Evolutionary conservation across 1,140 invertebrate species (phyloP).

Genomic region (Drosophila ananassae): DNA sequence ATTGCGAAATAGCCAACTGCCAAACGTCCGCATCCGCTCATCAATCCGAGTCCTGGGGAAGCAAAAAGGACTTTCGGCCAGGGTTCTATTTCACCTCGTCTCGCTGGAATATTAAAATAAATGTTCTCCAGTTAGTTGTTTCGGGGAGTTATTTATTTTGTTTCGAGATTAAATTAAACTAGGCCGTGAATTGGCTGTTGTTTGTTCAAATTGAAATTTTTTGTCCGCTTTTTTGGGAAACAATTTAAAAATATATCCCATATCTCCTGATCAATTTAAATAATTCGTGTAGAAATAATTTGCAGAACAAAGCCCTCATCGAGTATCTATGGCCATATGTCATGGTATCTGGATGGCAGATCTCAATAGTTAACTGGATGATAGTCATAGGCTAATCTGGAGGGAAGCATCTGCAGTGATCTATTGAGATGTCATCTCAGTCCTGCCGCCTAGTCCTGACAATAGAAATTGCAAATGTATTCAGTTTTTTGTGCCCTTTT

Average conservation of each 20-base stretch:
- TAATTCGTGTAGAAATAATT: slow-evolving; percentile 27
- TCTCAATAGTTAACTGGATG: slow-evolving; percentile 37
- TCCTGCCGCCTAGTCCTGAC: slow-evolving; percentile 8
- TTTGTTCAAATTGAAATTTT: slow-evolving; percentile 16
- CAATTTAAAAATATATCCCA: not conserved
- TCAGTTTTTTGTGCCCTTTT: slow-evolving; percentile 10
- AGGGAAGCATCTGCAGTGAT: slow-evolving; percentile 57
- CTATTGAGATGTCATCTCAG: slow-evolving; percentile 60
- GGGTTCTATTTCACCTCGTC: not conserved
- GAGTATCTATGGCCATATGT: slow-evolving; percentile 20
- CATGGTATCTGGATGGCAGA: slow-evolving; percentile 17
- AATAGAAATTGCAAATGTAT: slow-evolving; percentile 34
- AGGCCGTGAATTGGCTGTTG: slow-evolving; percentile 50
- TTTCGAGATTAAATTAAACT: slow-evolving; percentile 75
- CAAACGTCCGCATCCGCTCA: slow-evolving; percentile 34
- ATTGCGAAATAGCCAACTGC: slow-evolving; percentile 69
- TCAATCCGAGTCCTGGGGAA: slow-evolving; percentile 44
- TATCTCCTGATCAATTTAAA: slow-evolving; percentile 11
- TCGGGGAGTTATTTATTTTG: slow-evolving; percentile 42
- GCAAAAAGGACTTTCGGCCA: not conserved
- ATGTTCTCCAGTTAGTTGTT: slow-evolving; percentile 57
- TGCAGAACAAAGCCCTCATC: slow-evolving; percentile 1
- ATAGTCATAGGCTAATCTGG: slow-evolving; percentile 49
- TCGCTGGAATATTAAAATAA: slow-evolving; percentile 72
- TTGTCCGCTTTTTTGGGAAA: not conserved